Conservation (phyloP, 2,797 vertebrate species). For the Hippopotamyrus pictus region DNA sequence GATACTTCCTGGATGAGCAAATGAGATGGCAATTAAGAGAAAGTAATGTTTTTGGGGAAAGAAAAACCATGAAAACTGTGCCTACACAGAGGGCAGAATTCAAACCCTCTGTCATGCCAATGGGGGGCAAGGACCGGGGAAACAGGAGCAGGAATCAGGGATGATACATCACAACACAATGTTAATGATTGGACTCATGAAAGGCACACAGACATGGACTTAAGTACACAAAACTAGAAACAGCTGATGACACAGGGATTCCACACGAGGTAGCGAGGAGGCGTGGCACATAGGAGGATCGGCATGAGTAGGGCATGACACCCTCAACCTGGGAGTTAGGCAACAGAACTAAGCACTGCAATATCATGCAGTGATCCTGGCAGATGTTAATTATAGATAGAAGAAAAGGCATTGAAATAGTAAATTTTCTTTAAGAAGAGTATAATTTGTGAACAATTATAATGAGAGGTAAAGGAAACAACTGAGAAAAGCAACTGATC, state of each 20-base stretch:
- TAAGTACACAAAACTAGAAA: no score
- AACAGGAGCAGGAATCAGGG: no score
- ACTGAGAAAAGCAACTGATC: not conserved
- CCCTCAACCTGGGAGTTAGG: not conserved
- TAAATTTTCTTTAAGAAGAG: not conserved
- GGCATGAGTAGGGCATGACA: not conserved
- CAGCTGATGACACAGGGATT: no score
- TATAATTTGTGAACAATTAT: not conserved
- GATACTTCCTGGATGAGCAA: not conserved
- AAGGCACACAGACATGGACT: no score
- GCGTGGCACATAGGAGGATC: no score
- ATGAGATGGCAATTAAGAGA: not conserved
- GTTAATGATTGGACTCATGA: no score
- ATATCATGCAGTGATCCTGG: not conserved
- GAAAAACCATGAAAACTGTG: not conserved
- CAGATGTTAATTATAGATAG: no score
- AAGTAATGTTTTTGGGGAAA: not conserved
- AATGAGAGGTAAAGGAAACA: not conserved
- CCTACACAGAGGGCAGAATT: not conserved
- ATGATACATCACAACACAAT: no score
- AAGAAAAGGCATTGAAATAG: not conserved
- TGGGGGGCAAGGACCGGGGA: no score
- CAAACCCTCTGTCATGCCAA: not conserved
- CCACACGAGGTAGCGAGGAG: no score
- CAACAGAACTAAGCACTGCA: not conserved